Conservation (phyloP, 2,113 vertebrate species). For the Nyctibius bracteatus region DNA sequence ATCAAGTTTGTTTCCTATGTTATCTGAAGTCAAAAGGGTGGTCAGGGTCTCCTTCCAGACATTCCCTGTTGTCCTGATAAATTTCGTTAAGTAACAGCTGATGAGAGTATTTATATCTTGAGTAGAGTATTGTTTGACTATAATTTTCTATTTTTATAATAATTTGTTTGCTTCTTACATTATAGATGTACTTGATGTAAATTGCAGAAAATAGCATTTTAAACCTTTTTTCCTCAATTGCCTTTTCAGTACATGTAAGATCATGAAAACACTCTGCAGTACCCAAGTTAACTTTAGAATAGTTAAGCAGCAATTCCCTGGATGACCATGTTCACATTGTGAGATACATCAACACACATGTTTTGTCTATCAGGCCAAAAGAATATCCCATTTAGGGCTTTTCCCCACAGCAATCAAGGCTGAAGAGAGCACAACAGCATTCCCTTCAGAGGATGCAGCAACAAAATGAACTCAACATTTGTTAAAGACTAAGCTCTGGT, state of each 20-base stretch:
- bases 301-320: constrained; percentile 20
- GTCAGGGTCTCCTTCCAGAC: neutral
- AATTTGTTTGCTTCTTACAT: neutral
- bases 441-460: constrained; percentile 25
- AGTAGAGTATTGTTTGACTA: neutral
- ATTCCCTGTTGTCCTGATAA: neutral
- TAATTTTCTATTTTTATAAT: neutral
- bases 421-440: neutral
- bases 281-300: neutral
- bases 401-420: constrained; percentile 53
- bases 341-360: constrained; percentile 18
- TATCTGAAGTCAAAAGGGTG: neutral
- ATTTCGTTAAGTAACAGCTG: neutral
- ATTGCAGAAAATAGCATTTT: constrained; percentile 3
- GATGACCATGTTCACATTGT: neutral
- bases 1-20: neutral
- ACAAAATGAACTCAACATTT: neutral
- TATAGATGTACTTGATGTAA: constrained; percentile 1
- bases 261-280: neutral
- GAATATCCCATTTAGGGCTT: constrained; percentile 22
- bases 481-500: neutral
- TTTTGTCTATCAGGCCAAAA: constrained; percentile 40
- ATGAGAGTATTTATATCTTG: constrained; percentile 1
- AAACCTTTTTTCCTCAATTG: constrained; percentile 13
- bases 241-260: neutral